Conservation (phyloP, 1,140 invertebrate genomes). For the Mizuhopecten yessoensis region DNA sequence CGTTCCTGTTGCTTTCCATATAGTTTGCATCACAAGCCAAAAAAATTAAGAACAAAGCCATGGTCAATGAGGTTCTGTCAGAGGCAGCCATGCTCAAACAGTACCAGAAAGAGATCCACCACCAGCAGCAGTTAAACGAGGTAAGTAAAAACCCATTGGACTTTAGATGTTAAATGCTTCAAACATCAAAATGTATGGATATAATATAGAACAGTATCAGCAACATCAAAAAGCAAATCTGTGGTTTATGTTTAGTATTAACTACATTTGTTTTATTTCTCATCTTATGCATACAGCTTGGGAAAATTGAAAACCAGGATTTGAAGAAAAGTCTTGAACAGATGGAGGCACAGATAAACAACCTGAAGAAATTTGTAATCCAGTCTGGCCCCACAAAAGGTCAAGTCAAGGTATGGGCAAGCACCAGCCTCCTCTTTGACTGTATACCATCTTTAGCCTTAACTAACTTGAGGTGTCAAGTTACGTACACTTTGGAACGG, state of each 20-base stretch:
- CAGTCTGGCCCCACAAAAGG: constrained; percentile 29
- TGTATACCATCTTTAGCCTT: too few relatives aligned
- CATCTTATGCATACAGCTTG: neutral
- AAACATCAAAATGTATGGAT: neutral
- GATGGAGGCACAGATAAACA: constrained; percentile 64
- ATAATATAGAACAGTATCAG: too few relatives aligned
- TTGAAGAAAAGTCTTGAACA: constrained; percentile 70
- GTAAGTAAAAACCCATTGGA: constrained; percentile 60
- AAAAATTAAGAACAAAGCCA: constrained; percentile 86
- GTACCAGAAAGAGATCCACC: constrained; percentile 73
- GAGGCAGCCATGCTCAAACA: constrained; percentile 79
- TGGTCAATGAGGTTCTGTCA: constrained; percentile 85
- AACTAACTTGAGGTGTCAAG: too few relatives aligned
- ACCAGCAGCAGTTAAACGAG: constrained; percentile 74
- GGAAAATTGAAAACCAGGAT: constrained; percentile 69
- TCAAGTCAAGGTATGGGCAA: constrained; percentile 10
- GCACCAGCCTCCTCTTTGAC: too few relatives aligned
- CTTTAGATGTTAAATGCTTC: too few relatives aligned
- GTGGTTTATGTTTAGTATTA: too few relatives aligned
- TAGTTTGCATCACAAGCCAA: constrained; percentile 87
- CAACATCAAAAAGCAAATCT: too few relatives aligned
- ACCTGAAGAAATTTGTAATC: constrained; percentile 70
- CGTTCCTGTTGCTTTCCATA: constrained; percentile 51
- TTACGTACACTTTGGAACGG: too few relatives aligned
- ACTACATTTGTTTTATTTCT: too few relatives aligned